A percentile compares a stretch with the other conserved stretches of the same genome.
phyloP scores from a whole-genome alignment of 2,113 vertebrate genomes.

The Columba janthina region DNA sequence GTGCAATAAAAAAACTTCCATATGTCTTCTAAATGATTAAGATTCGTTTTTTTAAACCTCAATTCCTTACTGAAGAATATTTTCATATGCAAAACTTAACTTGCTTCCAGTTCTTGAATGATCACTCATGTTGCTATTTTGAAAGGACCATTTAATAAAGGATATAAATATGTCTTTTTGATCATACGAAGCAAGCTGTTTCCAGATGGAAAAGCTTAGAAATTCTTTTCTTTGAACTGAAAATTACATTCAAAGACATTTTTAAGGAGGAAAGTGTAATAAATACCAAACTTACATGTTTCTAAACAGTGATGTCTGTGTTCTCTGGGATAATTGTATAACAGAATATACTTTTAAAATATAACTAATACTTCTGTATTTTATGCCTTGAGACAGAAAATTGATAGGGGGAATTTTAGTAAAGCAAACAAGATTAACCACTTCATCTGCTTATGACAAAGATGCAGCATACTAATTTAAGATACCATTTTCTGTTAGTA shows the following conservation, averaged over 20 bases:
- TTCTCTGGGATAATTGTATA: not conserved
- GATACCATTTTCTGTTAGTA: not conserved
- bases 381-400: not conserved
- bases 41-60: not conserved
- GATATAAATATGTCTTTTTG: not conserved
- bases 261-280: not conserved
- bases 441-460: not conserved
- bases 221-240: slow-evolving; percentile 2
- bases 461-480: not conserved
- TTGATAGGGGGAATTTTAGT: not conserved
- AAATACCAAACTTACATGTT: not conserved
- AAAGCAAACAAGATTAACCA: not conserved
- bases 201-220: slow-evolving; percentile 1
- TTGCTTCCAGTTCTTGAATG: not conserved
- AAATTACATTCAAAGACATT: slow-evolving; percentile 12
- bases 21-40: not conserved
- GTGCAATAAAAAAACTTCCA: not conserved
- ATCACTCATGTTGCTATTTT: not conserved
- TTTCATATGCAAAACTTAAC: not conserved
- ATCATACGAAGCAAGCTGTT: slow-evolving; percentile 5
- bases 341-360: not conserved
- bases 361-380: not conserved
- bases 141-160: slow-evolving; percentile 8
- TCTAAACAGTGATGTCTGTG: not conserved
- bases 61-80: not conserved